phyloP scores from a whole-genome alignment of 2,888 invertebrate genomes.

The Hyposoter dolosus region DNA sequence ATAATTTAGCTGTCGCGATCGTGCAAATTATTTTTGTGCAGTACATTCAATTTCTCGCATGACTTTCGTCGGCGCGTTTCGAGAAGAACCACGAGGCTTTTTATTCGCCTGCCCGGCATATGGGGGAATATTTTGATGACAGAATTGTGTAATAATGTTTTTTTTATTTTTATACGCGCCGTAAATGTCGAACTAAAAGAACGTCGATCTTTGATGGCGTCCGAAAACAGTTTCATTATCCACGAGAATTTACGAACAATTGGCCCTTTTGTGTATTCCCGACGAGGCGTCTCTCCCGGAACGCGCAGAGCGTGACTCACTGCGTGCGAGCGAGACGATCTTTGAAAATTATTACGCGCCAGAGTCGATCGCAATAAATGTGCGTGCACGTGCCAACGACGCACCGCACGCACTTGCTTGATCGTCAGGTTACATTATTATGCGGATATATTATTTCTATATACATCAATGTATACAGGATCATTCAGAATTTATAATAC shows the following conservation, averaged over 20 bases:
- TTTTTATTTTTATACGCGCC: neutral
- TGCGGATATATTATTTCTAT: slow-evolving; percentile 39
- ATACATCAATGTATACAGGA: slow-evolving; percentile 15
- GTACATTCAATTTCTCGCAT: neutral
- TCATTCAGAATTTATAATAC: neutral
- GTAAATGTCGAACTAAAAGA: slow-evolving; percentile 2
- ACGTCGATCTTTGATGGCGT: slow-evolving; percentile 4
- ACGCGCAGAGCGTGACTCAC: slow-evolving; percentile 64
- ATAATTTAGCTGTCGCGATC: slow-evolving; percentile 1
- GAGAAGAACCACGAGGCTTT: neutral
- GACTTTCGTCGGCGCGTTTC: neutral
- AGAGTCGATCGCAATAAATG: slow-evolving; percentile 64
- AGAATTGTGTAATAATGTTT: neutral
- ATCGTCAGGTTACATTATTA: slow-evolving; percentile 58
- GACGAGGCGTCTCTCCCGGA: slow-evolving; percentile 59
- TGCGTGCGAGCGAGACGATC: slow-evolving; percentile 11
- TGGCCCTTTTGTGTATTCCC: slow-evolving; percentile 68
- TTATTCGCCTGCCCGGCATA: neutral
- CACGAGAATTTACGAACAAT: slow-evolving; percentile 64
- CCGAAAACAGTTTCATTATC: slow-evolving; percentile 63
- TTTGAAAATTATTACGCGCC: slow-evolving; percentile 67
- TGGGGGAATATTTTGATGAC: neutral
- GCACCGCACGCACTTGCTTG: slow-evolving; percentile 57
- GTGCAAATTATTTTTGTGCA: neutral
- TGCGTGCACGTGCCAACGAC: slow-evolving; percentile 61